Evolutionary conservation across 2,797 vertebrate genomes (phyloP).

Genomic region (Chaunax sp.): DNA sequence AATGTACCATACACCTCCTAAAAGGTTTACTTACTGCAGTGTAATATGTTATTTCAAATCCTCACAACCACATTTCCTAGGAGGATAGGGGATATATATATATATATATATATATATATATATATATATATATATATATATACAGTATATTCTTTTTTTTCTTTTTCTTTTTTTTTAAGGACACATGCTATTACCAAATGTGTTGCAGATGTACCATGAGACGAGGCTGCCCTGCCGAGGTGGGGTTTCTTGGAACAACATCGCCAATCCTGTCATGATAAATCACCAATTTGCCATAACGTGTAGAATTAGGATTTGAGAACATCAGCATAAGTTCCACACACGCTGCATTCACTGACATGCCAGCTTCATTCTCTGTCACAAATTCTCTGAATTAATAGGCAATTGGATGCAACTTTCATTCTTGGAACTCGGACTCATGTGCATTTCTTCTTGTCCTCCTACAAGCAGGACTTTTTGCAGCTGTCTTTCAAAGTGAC

Average conservation of each 20-base stretch:
- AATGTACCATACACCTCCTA: constrained; percentile 84
- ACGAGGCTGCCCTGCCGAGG: constrained; percentile 47
- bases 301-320: constrained; percentile 66
- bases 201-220: constrained; percentile 82
- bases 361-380: constrained; percentile 36
- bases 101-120: too few species aligned
- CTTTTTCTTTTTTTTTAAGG: constrained; percentile 68
- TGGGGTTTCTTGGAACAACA: constrained; percentile 74
- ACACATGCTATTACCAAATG: constrained; percentile 81
- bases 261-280: constrained; percentile 68
- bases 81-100: constrained; percentile 78
- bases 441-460: constrained; percentile 4
- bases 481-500: constrained; percentile 60
- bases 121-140: too few species aligned
- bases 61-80: constrained; percentile 81
- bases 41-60: constrained; percentile 87
- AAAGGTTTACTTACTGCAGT: constrained; percentile 84
- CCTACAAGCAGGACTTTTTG: constrained; percentile 14
- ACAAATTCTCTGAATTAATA: constrained; percentile 48
- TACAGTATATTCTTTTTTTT: constrained; percentile 51
- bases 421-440: constrained; percentile 36
- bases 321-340: constrained; percentile 50
- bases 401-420: constrained; percentile 4
- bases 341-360: constrained; percentile 12
- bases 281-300: constrained; percentile 72